These are phyloP conservation scores for Pagrus major DNA, from an alignment of 2,113 vertebrate genomes.

Conservation along the genomic window DNA sequence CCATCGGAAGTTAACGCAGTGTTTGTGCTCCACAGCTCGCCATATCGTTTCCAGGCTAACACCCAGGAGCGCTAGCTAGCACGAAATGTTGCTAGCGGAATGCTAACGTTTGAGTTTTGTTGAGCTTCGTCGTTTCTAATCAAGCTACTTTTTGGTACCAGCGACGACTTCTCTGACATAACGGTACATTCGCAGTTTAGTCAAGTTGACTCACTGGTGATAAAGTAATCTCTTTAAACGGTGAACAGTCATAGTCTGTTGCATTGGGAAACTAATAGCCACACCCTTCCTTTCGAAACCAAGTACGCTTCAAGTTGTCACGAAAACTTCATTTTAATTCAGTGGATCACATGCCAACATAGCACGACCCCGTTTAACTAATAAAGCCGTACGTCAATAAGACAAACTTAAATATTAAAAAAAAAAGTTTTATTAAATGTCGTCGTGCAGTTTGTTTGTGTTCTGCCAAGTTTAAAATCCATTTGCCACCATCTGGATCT, in stretches of 20 bases:
- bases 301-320: conserved; percentile 51
- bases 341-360: not conserved
- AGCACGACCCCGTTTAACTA: not conserved
- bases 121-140: not conserved
- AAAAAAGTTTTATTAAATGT: not conserved
- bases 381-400: not conserved
- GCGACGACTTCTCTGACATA: not conserved
- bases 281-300: conserved; percentile 80
- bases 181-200: not conserved
- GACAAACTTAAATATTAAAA: too few species aligned
- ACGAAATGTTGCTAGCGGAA: conserved; percentile 43
- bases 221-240: not conserved
- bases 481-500: conserved; percentile 16
- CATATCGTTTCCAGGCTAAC: conserved; percentile 15
- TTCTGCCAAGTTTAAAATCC: conserved; percentile 1
- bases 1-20: not conserved
- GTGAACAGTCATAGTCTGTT: not conserved
- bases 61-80: conserved; percentile 9
- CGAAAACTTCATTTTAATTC: not conserved
- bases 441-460: not conserved
- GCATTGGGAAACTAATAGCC: conserved; percentile 70
- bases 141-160: not conserved
- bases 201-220: too few species aligned
- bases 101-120: conserved; percentile 53
- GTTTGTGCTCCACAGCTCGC: not conserved